A percentile compares a stretch with the other conserved stretches of the same genome.
Evolutionary conservation across 35 echinoderm and acorn worm species (phyloP).

Genomic region (Acanthaster planci): DNA sequence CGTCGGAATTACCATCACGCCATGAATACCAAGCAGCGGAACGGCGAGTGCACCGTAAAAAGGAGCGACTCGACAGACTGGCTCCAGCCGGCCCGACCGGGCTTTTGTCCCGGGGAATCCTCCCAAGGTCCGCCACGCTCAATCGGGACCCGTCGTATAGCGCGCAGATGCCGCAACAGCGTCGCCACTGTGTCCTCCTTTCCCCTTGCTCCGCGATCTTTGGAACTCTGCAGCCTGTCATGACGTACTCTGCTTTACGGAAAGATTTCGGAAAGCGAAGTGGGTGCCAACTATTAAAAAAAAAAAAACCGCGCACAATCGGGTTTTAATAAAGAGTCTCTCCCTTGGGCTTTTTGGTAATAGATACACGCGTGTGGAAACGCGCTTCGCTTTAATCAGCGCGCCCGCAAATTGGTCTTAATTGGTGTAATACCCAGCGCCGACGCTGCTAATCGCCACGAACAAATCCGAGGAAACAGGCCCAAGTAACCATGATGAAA

Average conservation of each 20-base stretch:
- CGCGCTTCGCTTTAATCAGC: background rate
- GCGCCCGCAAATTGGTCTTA: constrained; percentile 36
- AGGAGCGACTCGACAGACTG: constrained; percentile 15
- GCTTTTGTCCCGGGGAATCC: constrained; percentile 24
- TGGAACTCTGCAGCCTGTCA: background rate
- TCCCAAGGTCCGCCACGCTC: constrained; percentile 32
- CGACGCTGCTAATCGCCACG: constrained; percentile 7
- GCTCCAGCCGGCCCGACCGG: constrained; percentile 12
- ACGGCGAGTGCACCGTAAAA: background rate
- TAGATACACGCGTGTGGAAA: constrained; percentile 37
- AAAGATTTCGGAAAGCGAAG: background rate
- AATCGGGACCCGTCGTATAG: background rate
- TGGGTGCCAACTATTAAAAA: too few species aligned
- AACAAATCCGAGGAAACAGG: constrained; percentile 25
- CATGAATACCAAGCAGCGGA: constrained; percentile 36
- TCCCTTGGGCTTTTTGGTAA: constrained; percentile 1
- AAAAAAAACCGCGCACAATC: constrained; percentile 28
- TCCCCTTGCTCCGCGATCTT: background rate
- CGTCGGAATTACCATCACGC: constrained; percentile 23
- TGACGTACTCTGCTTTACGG: too few species aligned
- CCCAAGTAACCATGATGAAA: constrained; percentile 4
- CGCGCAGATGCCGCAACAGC: background rate
- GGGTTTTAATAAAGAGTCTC: constrained; percentile 27
- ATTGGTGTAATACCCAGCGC: constrained; percentile 37
- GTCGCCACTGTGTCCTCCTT: background rate